Conservation (phyloP, 2,113 vertebrate species). For the Clarias macrocephalus region DNA sequence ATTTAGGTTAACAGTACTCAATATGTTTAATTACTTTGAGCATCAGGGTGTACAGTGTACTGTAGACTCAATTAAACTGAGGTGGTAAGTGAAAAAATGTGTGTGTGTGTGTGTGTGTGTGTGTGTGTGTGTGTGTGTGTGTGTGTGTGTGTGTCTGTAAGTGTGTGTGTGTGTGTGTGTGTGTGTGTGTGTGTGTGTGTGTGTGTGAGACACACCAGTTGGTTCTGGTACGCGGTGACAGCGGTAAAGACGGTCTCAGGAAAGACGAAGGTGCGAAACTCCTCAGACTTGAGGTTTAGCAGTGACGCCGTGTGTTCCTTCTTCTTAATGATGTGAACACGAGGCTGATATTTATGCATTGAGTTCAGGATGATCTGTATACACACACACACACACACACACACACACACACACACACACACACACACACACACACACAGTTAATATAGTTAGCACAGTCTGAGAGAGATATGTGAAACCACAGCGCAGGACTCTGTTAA, state of each 20-base stretch:
- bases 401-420: conserved; percentile 44
- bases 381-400: conserved; percentile 28
- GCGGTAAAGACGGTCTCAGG: conserved; percentile 97
- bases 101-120: neutral
- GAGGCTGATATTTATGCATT: conserved; percentile 98
- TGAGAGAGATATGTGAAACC: neutral
- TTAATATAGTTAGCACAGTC: neutral
- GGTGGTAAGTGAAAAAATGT: neutral
- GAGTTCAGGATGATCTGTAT: conserved; percentile 96
- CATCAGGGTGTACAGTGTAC: neutral
- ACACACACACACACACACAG: neutral
- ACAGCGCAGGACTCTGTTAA: neutral
- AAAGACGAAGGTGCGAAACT: conserved; percentile 96
- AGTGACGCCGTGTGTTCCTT: conserved; percentile 97
- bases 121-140: conserved; percentile 2
- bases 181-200: neutral
- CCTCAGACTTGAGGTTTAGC: conserved; percentile 96
- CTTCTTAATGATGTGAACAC: conserved; percentile 99
- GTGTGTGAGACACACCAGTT: conserved; percentile 81
- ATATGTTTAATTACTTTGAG: too few species aligned
- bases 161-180: neutral
- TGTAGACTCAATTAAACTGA: too few species aligned
- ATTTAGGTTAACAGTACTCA: too few species aligned
- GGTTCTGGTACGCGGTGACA: conserved; percentile 98
- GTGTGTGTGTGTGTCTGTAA: neutral